Base-by-base conservation (phyloP, 2,888 invertebrate species). In the Punctoribates punctum region DNA sequence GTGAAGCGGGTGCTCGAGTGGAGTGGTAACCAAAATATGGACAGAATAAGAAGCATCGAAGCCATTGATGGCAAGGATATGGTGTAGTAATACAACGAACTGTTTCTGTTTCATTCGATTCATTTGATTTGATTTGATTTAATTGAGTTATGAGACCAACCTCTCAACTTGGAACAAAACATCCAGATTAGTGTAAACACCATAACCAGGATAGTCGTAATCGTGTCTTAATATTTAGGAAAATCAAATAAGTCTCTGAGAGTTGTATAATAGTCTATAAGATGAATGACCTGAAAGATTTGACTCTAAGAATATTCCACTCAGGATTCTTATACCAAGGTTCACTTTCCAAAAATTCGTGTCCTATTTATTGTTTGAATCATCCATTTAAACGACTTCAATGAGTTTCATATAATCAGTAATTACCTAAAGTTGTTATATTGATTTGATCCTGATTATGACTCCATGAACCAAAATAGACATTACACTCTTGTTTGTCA, bases 391-490 rank as follows among this genome's bases (percentile, higher is more conserved):
- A 11, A 46, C 15, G 15, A 8, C 15, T 46, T 11, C 9, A 46
- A 46, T 46, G 15, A 13, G 11, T 42, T 42, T 42, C 8, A 34
- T 34, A 6, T 34, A 34, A 34, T 6, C 5, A 34, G 8, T 42
- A 8, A 13, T 42, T 9, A 72, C 72, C 72, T 15, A 46, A 23
- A 23, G 75, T 75, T 15, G 75, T 75, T 11, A 75, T 29, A 65
- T 75, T 75, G 20, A 75, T 65, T 46, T 75, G 38, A 23, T 65
- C n/a, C 34, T 34, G 25, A 42, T 75, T 60, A 46, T 75, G 62
- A 46, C 42, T 75, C 62, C 57, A 75, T 0, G 75, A 75, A 15
- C 75, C 57, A 42, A 75, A 75, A 46, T 60, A 62, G 17, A 75
- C n/a, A 17, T 25, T 9, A 65, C 75, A 75, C 0, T n/a, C 23